Evolutionary conservation across 2,797 vertebrate genomes (phyloP).

Genomic region (Salmo trutta): DNA sequence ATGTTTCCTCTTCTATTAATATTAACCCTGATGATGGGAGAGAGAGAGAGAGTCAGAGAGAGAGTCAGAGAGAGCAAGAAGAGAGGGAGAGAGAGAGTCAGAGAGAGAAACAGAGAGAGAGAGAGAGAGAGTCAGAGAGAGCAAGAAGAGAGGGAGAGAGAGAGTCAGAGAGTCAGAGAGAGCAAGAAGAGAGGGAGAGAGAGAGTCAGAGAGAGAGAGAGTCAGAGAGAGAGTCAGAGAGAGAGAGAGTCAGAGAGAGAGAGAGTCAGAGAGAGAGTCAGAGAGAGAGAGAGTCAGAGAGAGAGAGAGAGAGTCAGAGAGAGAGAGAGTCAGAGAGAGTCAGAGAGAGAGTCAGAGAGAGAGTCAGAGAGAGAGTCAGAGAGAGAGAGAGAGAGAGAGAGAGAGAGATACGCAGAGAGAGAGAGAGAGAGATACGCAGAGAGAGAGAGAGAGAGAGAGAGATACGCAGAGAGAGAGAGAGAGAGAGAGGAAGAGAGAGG

Average conservation of each 20-base stretch:
- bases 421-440: neutral
- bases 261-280: too few species aligned
- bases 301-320: too few species aligned
- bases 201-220: neutral
- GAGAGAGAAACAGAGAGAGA: neutral
- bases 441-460: neutral
- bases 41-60: neutral
- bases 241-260: too few species aligned
- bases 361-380: neutral
- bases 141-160: too few species aligned
- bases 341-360: neutral
- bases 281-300: too few species aligned
- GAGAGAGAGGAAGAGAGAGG: neutral
- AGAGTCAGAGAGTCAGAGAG: neutral
- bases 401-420: neutral
- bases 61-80: neutral
- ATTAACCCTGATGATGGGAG: constrained; percentile 42
- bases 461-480: constrained; percentile 2
- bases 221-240: too few species aligned
- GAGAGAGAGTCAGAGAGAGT: neutral
- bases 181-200: neutral
- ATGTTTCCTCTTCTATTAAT: constrained; percentile 40
- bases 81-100: neutral
- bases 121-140: neutral
- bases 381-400: neutral